Percentiles rank a stretch among this genome's conserved stretches.
Conservation (phyloP, 2,888 invertebrate species). For the Smittia sp. region DNA sequence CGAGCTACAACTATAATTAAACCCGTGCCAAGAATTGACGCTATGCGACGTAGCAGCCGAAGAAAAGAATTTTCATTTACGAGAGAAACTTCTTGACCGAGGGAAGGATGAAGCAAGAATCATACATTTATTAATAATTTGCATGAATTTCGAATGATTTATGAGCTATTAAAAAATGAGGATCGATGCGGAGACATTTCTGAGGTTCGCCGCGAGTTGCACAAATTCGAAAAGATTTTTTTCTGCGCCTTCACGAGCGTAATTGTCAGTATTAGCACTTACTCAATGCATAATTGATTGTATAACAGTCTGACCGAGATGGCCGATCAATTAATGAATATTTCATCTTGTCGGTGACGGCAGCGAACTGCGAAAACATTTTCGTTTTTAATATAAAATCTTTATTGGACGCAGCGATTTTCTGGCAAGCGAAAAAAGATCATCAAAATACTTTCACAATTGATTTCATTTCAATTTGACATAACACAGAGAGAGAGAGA, state of each 20-base stretch:
- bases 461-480: conserved; percentile 15
- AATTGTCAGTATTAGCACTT: conserved; percentile 31
- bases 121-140: conserved; percentile 37
- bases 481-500: not conserved
- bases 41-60: conserved; percentile 20
- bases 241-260: not conserved
- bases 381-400: not conserved
- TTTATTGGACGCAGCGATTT: not conserved
- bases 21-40: conserved; percentile 19
- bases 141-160: conserved; percentile 36
- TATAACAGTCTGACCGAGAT: conserved; percentile 20
- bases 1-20: conserved; percentile 31
- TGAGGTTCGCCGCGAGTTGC: not conserved
- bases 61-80: conserved; percentile 31
- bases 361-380: not conserved
- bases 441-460: conserved; percentile 10
- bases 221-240: not conserved
- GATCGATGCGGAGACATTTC: not conserved
- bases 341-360: not conserved
- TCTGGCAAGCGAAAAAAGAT: not conserved
- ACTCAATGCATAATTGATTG: conserved; percentile 31
- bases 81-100: conserved; percentile 5
- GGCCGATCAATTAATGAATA: conserved; percentile 10
- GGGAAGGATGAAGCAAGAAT: not conserved
- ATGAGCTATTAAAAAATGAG: conserved; percentile 9